Conservation (phyloP, 2,113 vertebrate species). For the Lucifuga dentata region DNA sequence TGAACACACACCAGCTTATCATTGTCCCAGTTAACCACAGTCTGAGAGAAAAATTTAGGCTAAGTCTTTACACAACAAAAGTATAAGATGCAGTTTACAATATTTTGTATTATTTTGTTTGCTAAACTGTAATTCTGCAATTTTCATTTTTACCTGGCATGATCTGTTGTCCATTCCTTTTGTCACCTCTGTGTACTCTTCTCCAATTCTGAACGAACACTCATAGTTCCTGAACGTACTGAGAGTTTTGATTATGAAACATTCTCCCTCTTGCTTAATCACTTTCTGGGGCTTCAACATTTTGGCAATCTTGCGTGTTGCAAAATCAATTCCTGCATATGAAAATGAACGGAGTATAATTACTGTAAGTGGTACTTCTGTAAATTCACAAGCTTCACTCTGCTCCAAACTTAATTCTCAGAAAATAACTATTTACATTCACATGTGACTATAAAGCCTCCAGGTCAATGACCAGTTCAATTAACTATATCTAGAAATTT, state of each 20-base stretch:
- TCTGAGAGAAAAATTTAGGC: conserved; percentile 68
- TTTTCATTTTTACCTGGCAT: conserved; percentile 81
- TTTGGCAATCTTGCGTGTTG: conserved; percentile 88
- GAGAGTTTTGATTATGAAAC: conserved; percentile 85
- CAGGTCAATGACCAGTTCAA: not conserved
- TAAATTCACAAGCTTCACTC: not conserved
- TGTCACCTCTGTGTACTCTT: conserved; percentile 89
- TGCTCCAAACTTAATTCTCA: not conserved
- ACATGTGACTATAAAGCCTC: not conserved
- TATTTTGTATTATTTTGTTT: not conserved
- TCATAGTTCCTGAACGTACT: conserved; percentile 86
- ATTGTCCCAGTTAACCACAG: conserved; percentile 86
- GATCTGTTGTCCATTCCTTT: conserved; percentile 90
- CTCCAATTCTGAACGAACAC: conserved; percentile 84
- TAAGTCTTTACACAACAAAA: too few species aligned
- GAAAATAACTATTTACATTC: not conserved
- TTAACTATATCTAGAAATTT: too few species aligned
- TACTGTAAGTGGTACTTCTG: not conserved
- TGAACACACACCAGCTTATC: conserved; percentile 89
- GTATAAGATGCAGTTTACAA: too few species aligned
- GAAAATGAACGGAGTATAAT: conserved; percentile 1
- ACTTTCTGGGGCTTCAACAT: conserved; percentile 92
- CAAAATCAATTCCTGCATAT: conserved; percentile 87
- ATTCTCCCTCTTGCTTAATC: conserved; percentile 87
- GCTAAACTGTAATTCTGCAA: not conserved